Conservation (phyloP, 2,888 invertebrate species). For the Liodrosophila aerea region DNA sequence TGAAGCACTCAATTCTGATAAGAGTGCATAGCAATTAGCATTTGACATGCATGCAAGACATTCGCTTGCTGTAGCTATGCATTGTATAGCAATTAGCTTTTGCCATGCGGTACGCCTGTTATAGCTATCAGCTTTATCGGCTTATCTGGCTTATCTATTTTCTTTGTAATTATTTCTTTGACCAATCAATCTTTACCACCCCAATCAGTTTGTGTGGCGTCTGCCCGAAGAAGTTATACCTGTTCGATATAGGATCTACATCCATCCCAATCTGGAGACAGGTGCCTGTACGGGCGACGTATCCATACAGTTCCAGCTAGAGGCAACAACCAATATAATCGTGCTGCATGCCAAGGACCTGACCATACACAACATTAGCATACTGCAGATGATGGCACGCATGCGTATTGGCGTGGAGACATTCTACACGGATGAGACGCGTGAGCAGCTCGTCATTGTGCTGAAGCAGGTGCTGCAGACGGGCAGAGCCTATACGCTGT, state of each 20-base stretch:
- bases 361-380: slow-evolving; percentile 68
- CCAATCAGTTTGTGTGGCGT: slow-evolving; percentile 71
- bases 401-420: slow-evolving; percentile 75
- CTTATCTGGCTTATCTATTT: slow-evolving; percentile 19
- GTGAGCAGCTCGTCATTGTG: slow-evolving; percentile 82
- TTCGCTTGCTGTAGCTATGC: too few relatives aligned
- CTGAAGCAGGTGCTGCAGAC: slow-evolving; percentile 76
- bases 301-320: slow-evolving; percentile 74
- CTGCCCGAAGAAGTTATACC: slow-evolving; percentile 71
- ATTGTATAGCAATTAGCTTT: too few relatives aligned
- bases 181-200: slow-evolving; percentile 44
- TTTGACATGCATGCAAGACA: too few relatives aligned
- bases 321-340: slow-evolving; percentile 68
- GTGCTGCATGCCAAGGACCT: slow-evolving; percentile 75
- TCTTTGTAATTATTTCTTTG: slow-evolving; percentile 31
- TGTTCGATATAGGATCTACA: slow-evolving; percentile 69
- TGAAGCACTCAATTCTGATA: slow-evolving; percentile 13
- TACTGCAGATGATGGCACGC: slow-evolving; percentile 76
- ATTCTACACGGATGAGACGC: slow-evolving; percentile 70
- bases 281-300: slow-evolving; percentile 71
- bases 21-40: too few relatives aligned
- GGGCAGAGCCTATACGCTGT: slow-evolving; percentile 83
- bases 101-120: too few relatives aligned
- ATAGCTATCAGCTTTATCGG: slow-evolving; percentile 5
- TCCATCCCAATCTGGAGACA: slow-evolving; percentile 64